A percentile compares a stretch with the other conserved stretches of the same genome.
phyloP scores from a whole-genome alignment of 1,140 invertebrate genomes.

The Plodia interpunctella region DNA sequence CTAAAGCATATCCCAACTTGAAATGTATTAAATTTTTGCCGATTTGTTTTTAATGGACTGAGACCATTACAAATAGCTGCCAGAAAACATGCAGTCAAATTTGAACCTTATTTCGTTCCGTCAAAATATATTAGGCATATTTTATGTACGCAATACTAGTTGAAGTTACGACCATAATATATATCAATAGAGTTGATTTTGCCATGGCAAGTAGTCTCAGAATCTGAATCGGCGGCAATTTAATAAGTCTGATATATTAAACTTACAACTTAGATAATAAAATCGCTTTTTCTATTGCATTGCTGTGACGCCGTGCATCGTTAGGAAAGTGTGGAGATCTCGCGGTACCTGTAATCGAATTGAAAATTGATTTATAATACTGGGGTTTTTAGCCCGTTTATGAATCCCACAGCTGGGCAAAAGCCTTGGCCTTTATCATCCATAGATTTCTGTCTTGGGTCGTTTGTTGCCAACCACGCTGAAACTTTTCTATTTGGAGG shows the following conservation, averaged over 20 bases:
- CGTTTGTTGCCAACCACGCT: no score
- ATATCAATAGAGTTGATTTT: no score
- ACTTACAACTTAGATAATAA: background rate
- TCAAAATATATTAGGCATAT: slow-evolving; percentile 1
- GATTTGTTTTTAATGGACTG: background rate
- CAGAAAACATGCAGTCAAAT: slow-evolving; percentile 1
- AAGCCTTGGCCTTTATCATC: background rate
- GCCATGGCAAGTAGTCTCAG: no score
- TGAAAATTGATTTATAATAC: background rate
- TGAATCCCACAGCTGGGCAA: background rate
- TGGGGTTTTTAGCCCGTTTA: background rate
- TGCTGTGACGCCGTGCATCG: slow-evolving; percentile 61
- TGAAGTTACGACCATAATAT: background rate
- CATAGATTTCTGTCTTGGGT: no score
- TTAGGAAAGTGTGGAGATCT: slow-evolving; percentile 64
- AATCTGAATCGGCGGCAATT: no score
- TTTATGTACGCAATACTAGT: background rate
- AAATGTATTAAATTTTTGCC: background rate
- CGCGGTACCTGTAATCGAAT: slow-evolving; percentile 39
- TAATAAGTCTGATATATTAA: no score
- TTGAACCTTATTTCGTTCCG: slow-evolving; percentile 30
- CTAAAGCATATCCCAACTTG: no score
- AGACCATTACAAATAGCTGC: slow-evolving; percentile 1
- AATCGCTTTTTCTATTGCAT: background rate
- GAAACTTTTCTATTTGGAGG: no score